These are phyloP conservation scores for Rallus crepitans DNA, from an alignment of 2,797 vertebrate genomes.

Conservation along the genomic window DNA sequence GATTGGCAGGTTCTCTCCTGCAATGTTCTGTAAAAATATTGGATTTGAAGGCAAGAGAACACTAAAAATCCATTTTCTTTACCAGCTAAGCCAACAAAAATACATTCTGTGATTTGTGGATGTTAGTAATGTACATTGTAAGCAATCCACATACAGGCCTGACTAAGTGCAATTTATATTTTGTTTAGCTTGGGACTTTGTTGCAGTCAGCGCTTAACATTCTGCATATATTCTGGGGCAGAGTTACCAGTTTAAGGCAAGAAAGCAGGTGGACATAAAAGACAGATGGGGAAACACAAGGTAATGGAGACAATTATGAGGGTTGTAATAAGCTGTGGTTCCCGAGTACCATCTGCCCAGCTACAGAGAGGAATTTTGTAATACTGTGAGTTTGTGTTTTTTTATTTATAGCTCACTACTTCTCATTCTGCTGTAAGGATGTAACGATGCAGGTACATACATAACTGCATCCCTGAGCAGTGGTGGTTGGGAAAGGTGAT, in stretches of 20 bases:
- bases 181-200: neutral
- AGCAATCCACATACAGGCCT: neutral
- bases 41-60: neutral
- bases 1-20: neutral
- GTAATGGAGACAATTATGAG: neutral
- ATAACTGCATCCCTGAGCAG: neutral
- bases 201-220: neutral
- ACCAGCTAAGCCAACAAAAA: neutral
- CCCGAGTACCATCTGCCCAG: neutral
- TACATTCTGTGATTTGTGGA: neutral
- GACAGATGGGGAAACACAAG: neutral
- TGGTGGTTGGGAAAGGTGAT: neutral
- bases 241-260: neutral
- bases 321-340: neutral
- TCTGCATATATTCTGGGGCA: neutral
- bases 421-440: neutral
- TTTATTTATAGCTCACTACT: neutral
- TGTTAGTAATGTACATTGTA: neutral
- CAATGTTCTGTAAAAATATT: neutral
- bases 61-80: neutral
- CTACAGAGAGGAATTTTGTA: neutral
- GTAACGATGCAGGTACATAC: fast-evolving
- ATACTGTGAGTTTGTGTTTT: fast-evolving
- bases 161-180: neutral
- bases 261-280: neutral